Evolutionary conservation across 1,140 invertebrate genomes (phyloP).

Genomic region (Hypsibius dujardini): DNA sequence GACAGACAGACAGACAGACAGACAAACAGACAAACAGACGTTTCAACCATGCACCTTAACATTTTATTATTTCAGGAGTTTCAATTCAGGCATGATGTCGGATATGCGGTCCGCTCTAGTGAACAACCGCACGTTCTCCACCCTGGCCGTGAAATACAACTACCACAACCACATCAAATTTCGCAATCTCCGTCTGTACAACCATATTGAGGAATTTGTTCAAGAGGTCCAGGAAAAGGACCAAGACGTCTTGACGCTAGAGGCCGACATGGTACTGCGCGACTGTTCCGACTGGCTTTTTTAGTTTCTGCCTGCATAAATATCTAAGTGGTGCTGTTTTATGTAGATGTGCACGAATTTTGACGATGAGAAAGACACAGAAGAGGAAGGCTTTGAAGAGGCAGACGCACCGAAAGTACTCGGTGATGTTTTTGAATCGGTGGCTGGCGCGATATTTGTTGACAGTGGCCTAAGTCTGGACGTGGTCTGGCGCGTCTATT

Average conservation of each 20-base stretch:
- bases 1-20: too few relatives aligned
- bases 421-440: conserved; percentile 78
- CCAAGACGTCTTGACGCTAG: conserved; percentile 37
- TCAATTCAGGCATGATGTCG: conserved; percentile 65
- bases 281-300: conserved; percentile 35
- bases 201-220: conserved; percentile 57
- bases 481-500: conserved; percentile 63
- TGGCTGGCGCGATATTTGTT: conserved; percentile 75
- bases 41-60: conserved; percentile 19
- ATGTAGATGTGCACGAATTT: conserved; percentile 19
- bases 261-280: conserved; percentile 37
- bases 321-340: not conserved
- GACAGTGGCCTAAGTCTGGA: conserved; percentile 61
- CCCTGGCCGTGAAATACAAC: conserved; percentile 61
- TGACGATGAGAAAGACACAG: conserved; percentile 32
- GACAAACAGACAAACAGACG: too few relatives aligned
- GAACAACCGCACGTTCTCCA: conserved; percentile 83
- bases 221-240: conserved; percentile 52
- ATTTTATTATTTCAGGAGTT: conserved; percentile 32
- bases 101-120: conserved; percentile 80
- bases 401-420: conserved; percentile 80
- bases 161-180: conserved; percentile 42
- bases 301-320: conserved; percentile 3
- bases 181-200: conserved; percentile 45
- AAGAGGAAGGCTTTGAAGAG: conserved; percentile 41